Conservation (phyloP, 2,888 invertebrate species). For the Orchesella flavescens region DNA sequence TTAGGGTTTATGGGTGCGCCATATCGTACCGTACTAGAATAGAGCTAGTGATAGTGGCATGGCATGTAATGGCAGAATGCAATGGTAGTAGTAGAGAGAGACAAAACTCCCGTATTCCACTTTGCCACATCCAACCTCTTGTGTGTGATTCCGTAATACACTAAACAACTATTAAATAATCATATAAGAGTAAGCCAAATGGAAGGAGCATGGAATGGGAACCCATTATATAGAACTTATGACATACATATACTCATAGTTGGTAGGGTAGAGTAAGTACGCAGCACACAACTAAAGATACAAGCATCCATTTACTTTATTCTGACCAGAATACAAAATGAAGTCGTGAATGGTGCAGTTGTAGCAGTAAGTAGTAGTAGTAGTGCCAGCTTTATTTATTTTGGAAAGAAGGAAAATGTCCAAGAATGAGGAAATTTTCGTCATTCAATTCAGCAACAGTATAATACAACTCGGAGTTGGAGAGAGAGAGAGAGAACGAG, state of each 20-base stretch:
- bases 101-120: background rate
- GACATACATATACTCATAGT: background rate
- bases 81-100: background rate
- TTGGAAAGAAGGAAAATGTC: conserved; percentile 30
- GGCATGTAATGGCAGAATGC: no score
- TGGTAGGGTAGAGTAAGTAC: background rate
- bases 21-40: background rate
- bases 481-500: no score
- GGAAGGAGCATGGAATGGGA: background rate
- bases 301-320: conserved; percentile 15
- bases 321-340: conserved; percentile 55
- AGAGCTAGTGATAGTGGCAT: background rate
- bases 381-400: conserved; percentile 17
- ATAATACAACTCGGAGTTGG: background rate
- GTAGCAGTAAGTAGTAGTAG: background rate
- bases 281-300: background rate
- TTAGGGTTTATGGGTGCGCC: conserved; percentile 38
- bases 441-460: conserved; percentile 19
- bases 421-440: conserved; percentile 36
- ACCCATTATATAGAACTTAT: background rate
- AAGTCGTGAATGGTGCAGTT: background rate
- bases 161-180: conserved; percentile 12
- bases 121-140: background rate
- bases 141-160: background rate
- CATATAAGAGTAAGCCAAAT: background rate